Percentiles rank a stretch among this genome's conserved stretches.
phyloP scores from a whole-genome alignment of 2,888 invertebrate species.

The Agrotis segetum region DNA sequence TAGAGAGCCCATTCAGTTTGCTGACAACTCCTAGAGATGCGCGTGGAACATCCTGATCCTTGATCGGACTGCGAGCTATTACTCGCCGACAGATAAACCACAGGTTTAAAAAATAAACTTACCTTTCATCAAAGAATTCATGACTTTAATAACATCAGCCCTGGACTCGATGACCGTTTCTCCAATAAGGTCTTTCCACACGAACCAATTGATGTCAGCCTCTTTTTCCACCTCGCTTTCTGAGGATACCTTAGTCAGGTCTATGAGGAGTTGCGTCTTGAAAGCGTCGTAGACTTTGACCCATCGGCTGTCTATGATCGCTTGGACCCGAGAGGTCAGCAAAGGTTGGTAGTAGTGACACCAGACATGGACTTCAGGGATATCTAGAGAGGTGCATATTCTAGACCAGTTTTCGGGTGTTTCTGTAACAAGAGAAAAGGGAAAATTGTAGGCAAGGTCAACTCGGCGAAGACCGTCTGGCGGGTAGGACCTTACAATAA shows the following conservation, averaged over 20 bases:
- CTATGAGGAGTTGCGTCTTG: slow-evolving; percentile 82
- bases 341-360: slow-evolving; percentile 93
- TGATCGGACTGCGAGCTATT: no score
- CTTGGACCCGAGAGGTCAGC: slow-evolving; percentile 93
- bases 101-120: slow-evolving; percentile 27
- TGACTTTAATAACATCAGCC: slow-evolving; percentile 85
- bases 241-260: slow-evolving; percentile 83
- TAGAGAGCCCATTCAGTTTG: no score
- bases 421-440: slow-evolving; percentile 78
- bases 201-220: slow-evolving; percentile 93
- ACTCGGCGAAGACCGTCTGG: no score
- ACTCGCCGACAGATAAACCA: no score
- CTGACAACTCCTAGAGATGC: no score
- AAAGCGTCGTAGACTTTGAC: slow-evolving; percentile 81
- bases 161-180: slow-evolving; percentile 87
- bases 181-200: slow-evolving; percentile 93
- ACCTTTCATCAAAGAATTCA: slow-evolving; percentile 89
- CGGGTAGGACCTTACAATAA: no score
- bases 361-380: slow-evolving; percentile 93
- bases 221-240: slow-evolving; percentile 90
- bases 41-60: no score
- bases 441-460: background rate
- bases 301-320: slow-evolving; percentile 90
- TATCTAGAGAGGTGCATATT: slow-evolving; percentile 91
- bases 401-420: slow-evolving; percentile 92